phyloP scores from a whole-genome alignment of 2,113 vertebrate species.

The Oreocharis arfaki region DNA sequence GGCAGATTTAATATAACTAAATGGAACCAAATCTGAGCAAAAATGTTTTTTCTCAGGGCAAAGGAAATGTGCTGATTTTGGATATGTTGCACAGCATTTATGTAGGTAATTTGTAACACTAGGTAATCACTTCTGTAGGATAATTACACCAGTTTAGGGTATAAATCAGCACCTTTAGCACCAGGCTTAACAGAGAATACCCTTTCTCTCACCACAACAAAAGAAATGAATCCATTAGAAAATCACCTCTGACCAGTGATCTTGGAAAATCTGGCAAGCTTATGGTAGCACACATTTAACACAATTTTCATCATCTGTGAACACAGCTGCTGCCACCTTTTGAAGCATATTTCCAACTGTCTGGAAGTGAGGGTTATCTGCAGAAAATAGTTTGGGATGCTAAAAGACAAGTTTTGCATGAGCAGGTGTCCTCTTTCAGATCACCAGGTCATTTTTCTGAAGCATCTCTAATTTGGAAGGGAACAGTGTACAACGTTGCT shows the following conservation, averaged over 20 bases:
- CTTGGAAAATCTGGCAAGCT: not conserved
- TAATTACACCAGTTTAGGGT: not conserved
- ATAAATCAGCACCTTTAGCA: not conserved
- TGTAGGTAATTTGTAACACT: not conserved
- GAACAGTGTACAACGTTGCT: not conserved
- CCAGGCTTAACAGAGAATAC: not conserved
- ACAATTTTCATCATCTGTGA: not conserved
- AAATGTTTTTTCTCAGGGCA: not conserved
- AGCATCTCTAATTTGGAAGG: not conserved
- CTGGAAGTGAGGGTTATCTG: not conserved
- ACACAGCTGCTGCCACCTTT: not conserved
- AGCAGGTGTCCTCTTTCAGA: not conserved
- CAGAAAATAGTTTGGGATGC: not conserved
- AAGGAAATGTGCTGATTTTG: not conserved
- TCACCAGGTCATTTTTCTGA: not conserved
- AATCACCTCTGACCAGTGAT: not conserved
- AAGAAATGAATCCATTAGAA: not conserved
- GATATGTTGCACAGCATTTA: not conserved
- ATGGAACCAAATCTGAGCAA: slow-evolving; percentile 40
- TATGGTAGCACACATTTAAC: not conserved
- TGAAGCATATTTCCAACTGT: not conserved
- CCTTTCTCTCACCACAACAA: not conserved
- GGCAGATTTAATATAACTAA: slow-evolving; percentile 53
- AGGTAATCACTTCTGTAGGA: not conserved
- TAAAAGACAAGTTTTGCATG: not conserved